phyloP scores from a whole-genome alignment of 2,888 invertebrate species.

The Beris morrisii region DNA sequence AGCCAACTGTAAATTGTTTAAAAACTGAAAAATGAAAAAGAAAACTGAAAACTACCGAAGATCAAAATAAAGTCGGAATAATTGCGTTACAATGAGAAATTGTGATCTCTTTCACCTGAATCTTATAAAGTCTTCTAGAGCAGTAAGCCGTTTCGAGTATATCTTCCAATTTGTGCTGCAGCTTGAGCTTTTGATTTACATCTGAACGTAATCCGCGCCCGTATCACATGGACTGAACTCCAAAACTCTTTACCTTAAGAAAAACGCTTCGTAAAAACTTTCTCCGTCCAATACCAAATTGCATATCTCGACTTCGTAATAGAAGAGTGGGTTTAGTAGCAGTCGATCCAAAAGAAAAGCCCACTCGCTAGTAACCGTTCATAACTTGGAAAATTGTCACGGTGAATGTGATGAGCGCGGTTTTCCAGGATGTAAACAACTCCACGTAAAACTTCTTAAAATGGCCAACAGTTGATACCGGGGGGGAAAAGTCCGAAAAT shows the following conservation, averaged over 20 bases:
- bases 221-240: too few species aligned
- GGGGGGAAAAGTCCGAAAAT: slow-evolving; percentile 9
- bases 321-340: slow-evolving; percentile 16
- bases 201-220: too few species aligned
- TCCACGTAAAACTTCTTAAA: slow-evolving; percentile 18
- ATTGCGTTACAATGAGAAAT: too few species aligned
- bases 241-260: slow-evolving; percentile 1
- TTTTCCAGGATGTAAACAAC: slow-evolving; percentile 26
- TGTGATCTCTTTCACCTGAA: too few species aligned
- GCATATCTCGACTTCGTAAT: slow-evolving; percentile 13
- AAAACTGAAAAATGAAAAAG: too few species aligned
- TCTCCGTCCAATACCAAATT: slow-evolving; percentile 15
- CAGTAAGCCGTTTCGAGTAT: too few species aligned
- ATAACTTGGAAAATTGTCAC: slow-evolving; percentile 22
- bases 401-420: slow-evolving; percentile 6
- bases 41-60: too few species aligned
- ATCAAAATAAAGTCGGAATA: too few species aligned
- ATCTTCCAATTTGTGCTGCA: too few species aligned
- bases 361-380: slow-evolving; percentile 3
- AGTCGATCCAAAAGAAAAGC: slow-evolving; percentile 1
- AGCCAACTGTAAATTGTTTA: too few species aligned
- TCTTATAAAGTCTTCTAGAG: too few species aligned
- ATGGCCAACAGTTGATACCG: not conserved
- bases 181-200: too few species aligned
- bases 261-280: slow-evolving; percentile 12